Base-by-base conservation (phyloP, 2,797 vertebrate species). In the Molossus alvarezi region DNA sequence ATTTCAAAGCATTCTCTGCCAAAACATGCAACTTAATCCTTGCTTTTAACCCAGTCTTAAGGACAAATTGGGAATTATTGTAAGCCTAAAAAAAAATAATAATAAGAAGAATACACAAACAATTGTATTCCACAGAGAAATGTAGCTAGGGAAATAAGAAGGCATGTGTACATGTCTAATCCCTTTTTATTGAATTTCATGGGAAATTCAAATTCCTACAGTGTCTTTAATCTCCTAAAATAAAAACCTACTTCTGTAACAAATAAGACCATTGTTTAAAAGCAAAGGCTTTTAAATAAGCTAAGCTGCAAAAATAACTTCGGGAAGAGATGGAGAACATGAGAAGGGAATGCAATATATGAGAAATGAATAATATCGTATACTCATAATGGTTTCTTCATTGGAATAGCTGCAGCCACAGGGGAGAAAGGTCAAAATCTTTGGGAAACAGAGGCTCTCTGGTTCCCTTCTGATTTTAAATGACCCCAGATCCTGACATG, bases 111-210 rank as follows among this genome's bases (percentile, higher is more conserved):
- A 75, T 58, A 41, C 6, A 67, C 21, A 86, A 83, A 76, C 18
- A 57, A 14, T 15, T 51, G 3, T n/a, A 80, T 76, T 91, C 7
- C 60, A 53, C 72, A 48, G 57, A 67, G n/a, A 94, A 88, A 51
- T 65, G 9, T 6, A 82, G 23, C n/a, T 88, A 55, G 21, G 15
- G 58, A 80, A 67, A 45, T 23, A 83, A 15, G 48, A 57, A 85
- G 73, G 57, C 5, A 23, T 18, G 0, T 87, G 3, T 83, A 45
- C 5, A 60, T 13, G 13, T 45, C 2, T 72, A 65, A 79, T 84
- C 17, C 67, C 64, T 93, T 87, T 93, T 58, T 72, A 87, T 65
- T 83, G 37, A 90, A 91, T 83, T 93, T 41, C 6, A 37, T 14
- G 21, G 65, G 48, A 72, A 96, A 77, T 18, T 11, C 2, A 75